Evolutionary conservation across 2,888 invertebrate species (phyloP).

Genomic region (Campoplex nolae): DNA sequence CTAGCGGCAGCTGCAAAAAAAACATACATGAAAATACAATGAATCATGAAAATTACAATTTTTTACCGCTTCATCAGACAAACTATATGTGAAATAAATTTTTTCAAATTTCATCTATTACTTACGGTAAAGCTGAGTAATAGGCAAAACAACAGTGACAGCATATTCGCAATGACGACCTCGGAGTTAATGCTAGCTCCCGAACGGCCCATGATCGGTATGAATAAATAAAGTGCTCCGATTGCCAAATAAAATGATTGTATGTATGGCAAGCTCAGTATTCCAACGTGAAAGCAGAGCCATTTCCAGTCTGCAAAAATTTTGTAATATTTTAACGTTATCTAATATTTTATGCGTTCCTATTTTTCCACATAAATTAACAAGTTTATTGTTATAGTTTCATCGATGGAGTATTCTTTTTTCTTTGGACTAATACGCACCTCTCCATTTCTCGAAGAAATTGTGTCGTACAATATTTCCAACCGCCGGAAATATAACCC

Average conservation of each 20-base stretch:
- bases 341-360: neutral
- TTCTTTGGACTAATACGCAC: conserved; percentile 76
- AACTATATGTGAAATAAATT: neutral
- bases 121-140: conserved; percentile 85
- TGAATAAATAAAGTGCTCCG: conserved; percentile 90
- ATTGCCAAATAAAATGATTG: conserved; percentile 90
- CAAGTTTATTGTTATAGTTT: neutral
- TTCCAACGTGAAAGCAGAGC: conserved; percentile 86
- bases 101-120: neutral
- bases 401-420: neutral
- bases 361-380: neutral
- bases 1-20: conserved; percentile 82
- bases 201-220: conserved; percentile 93
- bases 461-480: conserved; percentile 86
- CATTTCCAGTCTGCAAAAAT: conserved; percentile 85
- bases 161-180: conserved; percentile 87
- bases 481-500: conserved; percentile 87
- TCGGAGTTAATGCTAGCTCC: conserved; percentile 91
- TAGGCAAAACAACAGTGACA: conserved; percentile 84
- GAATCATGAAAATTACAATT: neutral
- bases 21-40: conserved; percentile 52
- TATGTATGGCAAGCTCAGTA: conserved; percentile 87
- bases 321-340: neutral
- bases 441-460: conserved; percentile 85
- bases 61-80: neutral